Evolutionary conservation across 2,888 invertebrate species (phyloP), one percentile per base, ranked within the genome.

Genomic region (Penaeus monodon): DNA sequence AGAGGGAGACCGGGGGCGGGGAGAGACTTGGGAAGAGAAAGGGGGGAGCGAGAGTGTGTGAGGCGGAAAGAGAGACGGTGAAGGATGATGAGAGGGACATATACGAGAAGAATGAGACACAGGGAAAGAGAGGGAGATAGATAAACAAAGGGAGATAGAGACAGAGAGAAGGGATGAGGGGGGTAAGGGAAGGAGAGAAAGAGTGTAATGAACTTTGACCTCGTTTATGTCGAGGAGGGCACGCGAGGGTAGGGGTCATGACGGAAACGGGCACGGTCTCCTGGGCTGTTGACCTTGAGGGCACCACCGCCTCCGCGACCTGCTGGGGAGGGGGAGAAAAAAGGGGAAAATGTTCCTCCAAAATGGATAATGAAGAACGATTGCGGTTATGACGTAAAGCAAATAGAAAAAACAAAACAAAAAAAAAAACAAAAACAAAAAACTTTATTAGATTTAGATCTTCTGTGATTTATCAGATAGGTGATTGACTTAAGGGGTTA

Each of bases 231-330:
- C 49, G 89, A 89, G n/a, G 89, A 86, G n/a, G 88, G 82, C 17
- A 89, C 79, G 22, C 89, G 66, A 14, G 86, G 81, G 86, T 89
- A 89, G 12, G 89, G 89, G 77, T 89, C 89, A 68, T 89, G 89
- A 0, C 89, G 83, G 79, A 85, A 89, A 66, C 89, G 78, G 29
- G 88, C 76, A 7, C 89, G 74, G 68, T 89, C 88, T 4, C 83
- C 88, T n/a, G 85, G 88, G 38, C 76, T 85, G 64, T 76, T 89
- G 64, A 86, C 86, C 81, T 88, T 89, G 57, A 89, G 80, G 20
- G 89, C 88, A 2, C 88, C 88, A 27, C 85, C 85, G 14, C 89
- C 86, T 8, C 88, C 88, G 38, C 85, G 79, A 70, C 79, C 83
- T 80, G 83, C 38, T 65, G 29, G 8, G 68, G 77, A 33, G 68